These are phyloP conservation scores for Coreoperca whiteheadi DNA, from an alignment of 2,113 vertebrate genomes.

Conservation along the genomic window DNA sequence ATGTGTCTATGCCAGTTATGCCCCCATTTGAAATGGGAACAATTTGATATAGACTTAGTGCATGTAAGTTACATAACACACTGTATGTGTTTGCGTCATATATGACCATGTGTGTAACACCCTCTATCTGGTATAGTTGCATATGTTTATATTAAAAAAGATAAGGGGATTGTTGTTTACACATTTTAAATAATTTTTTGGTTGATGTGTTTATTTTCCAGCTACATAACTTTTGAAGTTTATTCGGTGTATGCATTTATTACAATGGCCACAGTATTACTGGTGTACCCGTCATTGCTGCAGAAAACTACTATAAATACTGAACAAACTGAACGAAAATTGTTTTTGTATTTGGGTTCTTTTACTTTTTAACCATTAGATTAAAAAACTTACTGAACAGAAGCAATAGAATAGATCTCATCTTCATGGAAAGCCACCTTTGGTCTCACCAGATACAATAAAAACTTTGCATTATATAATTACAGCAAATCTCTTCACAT, in stretches of 20 bases:
- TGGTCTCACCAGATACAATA: too few relatives aligned
- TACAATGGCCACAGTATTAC: not conserved
- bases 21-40: not conserved
- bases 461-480: too few relatives aligned
- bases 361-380: too few relatives aligned
- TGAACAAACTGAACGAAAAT: too few relatives aligned
- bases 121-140: not conserved
- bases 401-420: too few relatives aligned
- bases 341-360: not conserved
- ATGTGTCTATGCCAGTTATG: not conserved
- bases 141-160: not conserved
- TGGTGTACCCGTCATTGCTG: not conserved
- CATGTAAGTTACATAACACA: not conserved
- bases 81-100: not conserved
- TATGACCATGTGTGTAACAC: not conserved
- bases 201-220: not conserved
- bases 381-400: too few relatives aligned
- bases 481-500: too few relatives aligned
- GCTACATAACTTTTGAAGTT: not conserved
- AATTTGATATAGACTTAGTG: not conserved
- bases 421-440: too few relatives aligned
- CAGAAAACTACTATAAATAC: too few relatives aligned
- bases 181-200: not conserved
- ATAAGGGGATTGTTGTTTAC: too few relatives aligned
- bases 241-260: not conserved